phyloP scores from a whole-genome alignment of 2,888 invertebrate genomes.

The Drosophila flavopinicola region DNA sequence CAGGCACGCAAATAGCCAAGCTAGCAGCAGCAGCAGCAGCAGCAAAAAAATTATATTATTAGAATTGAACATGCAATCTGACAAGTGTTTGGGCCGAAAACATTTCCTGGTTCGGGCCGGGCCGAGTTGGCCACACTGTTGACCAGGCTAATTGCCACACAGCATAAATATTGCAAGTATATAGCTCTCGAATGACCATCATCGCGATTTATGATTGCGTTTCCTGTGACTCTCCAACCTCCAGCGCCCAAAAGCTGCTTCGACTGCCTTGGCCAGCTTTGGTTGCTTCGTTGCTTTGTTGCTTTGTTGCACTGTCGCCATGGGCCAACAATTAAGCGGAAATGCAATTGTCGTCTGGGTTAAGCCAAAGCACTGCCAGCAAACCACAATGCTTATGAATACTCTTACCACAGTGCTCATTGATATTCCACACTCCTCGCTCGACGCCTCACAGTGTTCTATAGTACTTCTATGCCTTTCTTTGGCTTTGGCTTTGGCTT shows the following conservation, averaged over 20 bases:
- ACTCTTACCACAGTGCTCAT: conserved; percentile 50
- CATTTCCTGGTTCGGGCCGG: conserved; percentile 66
- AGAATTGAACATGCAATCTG: conserved; percentile 83
- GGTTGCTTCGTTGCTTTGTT: conserved; percentile 1
- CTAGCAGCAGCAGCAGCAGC: conserved; percentile 20
- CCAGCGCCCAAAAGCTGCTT: conserved; percentile 8
- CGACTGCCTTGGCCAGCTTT: neutral
- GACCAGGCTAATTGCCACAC: conserved; percentile 70
- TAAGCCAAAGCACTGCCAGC: conserved; percentile 21
- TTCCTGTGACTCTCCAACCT: conserved; percentile 51
- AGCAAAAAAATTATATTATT: conserved; percentile 79
- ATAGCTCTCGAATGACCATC: conserved; percentile 42
- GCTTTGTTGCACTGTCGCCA: conserved; percentile 48
- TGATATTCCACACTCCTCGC: conserved; percentile 59
- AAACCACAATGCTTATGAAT: conserved; percentile 3
- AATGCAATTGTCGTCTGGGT: conserved; percentile 61
- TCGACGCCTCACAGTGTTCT: neutral
- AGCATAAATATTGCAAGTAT: conserved; percentile 43
- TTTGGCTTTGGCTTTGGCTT: conserved; percentile 36
- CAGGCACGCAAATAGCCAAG: conserved; percentile 69
- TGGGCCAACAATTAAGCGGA: conserved; percentile 58
- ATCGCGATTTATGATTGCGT: conserved; percentile 70
- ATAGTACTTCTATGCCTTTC: conserved; percentile 11
- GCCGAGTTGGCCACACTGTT: conserved; percentile 44
- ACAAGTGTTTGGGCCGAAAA: conserved; percentile 78